phyloP scores from a whole-genome alignment of 1,140 invertebrate genomes.

The Drosophila virilis region DNA sequence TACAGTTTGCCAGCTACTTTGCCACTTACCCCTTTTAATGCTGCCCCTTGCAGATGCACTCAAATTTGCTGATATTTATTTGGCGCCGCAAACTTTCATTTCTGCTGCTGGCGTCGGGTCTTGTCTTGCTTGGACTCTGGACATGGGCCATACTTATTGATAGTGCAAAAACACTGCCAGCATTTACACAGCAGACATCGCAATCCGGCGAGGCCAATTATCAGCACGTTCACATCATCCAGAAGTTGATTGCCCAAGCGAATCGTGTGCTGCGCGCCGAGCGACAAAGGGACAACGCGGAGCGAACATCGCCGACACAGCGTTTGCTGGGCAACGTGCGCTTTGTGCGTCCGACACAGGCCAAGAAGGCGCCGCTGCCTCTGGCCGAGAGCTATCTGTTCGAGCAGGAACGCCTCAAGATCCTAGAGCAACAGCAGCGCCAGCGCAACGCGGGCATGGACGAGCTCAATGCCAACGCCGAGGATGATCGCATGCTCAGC shows the following conservation, averaged over 20 bases:
- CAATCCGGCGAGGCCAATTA: conserved; percentile 41
- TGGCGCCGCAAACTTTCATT: conserved; percentile 82
- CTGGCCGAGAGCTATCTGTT: conserved; percentile 71
- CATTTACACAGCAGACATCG: conserved; percentile 6
- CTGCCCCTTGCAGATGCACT: conserved; percentile 72
- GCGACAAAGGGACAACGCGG: conserved; percentile 59
- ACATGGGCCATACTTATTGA: conserved; percentile 79
- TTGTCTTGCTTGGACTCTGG: conserved; percentile 74
- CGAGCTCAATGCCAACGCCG: conserved; percentile 67
- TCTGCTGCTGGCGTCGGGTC: conserved; percentile 61
- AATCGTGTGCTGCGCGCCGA: conserved; percentile 76
- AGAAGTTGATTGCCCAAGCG: conserved; percentile 79
- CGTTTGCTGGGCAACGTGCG: conserved; percentile 64
- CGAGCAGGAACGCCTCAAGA: conserved; percentile 78
- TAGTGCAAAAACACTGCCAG: conserved; percentile 47
- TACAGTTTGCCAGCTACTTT: neutral
- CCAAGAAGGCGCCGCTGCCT: conserved; percentile 64
- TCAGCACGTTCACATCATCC: conserved; percentile 75
- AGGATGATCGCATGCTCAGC: conserved; percentile 74
- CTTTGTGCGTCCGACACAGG: conserved; percentile 73
- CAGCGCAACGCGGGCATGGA: conserved; percentile 70
- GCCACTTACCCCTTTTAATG: neutral
- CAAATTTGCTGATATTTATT: conserved; percentile 77
- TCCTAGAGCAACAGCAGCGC: conserved; percentile 78
- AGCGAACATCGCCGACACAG: conserved; percentile 25